phyloP scores from a whole-genome alignment of 2,888 invertebrate genomes.

The Nasonia oneida region DNA sequence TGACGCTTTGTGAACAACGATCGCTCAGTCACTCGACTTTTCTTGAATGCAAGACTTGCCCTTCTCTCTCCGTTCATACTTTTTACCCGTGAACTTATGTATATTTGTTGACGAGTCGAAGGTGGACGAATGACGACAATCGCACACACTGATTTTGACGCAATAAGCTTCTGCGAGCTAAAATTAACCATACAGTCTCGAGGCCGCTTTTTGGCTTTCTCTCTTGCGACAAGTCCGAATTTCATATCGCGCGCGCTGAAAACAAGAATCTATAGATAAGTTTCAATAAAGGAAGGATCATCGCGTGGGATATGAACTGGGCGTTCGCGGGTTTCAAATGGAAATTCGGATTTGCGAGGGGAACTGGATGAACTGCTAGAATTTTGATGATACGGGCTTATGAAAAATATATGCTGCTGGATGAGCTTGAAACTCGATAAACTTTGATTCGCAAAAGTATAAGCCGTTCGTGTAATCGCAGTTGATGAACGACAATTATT shows the following conservation, averaged over 20 bases:
- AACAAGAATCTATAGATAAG: background rate
- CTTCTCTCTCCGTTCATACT: background rate
- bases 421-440: background rate
- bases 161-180: background rate
- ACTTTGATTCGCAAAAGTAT: background rate
- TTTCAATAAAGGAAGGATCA: background rate
- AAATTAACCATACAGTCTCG: background rate
- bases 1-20: background rate
- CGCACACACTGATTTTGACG: background rate
- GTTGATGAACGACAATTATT: background rate
- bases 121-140: background rate
- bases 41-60: background rate
- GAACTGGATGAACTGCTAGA: background rate
- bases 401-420: background rate
- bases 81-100: background rate
- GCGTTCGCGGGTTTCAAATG: background rate
- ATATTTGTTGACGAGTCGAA: background rate
- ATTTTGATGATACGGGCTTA: background rate
- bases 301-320: background rate
- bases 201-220: background rate
- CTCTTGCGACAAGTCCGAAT: background rate
- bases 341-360: background rate
- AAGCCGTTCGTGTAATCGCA: background rate
- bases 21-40: background rate
- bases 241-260: too few species aligned